Conservation (phyloP, 2,888 invertebrate genomes). For the Lochmaea capreae region DNA sequence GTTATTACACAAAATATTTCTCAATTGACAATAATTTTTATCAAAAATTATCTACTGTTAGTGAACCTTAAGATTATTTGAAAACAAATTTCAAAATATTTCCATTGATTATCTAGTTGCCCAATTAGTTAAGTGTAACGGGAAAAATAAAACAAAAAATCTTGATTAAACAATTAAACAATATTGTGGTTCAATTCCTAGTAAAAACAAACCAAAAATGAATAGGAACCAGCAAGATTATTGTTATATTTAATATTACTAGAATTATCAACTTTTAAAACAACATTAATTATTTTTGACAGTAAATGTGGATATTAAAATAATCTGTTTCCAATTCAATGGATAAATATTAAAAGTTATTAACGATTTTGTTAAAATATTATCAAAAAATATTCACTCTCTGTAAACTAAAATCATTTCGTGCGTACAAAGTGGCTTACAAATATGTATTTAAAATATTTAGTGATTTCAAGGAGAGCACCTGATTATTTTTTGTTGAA, state of each 20-base stretch:
- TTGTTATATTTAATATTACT: neutral
- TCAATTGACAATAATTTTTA: too few relatives aligned
- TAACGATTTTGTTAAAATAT: neutral
- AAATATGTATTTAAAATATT: neutral
- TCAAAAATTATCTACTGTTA: too few relatives aligned
- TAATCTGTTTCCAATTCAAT: neutral
- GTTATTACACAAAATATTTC: too few relatives aligned
- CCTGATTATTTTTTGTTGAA: neutral
- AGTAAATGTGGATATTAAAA: neutral
- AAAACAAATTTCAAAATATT: too few relatives aligned
- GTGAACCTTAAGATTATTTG: too few relatives aligned
- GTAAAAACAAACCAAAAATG: too few relatives aligned
- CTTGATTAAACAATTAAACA: too few relatives aligned
- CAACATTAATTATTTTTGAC: neutral
- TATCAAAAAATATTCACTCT: neutral
- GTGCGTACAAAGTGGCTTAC: neutral
- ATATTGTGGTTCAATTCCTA: too few relatives aligned
- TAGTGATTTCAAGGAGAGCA: neutral
- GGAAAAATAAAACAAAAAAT: too few relatives aligned
- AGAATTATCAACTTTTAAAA: neutral
- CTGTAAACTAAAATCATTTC: neutral
- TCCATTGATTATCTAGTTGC: too few relatives aligned
- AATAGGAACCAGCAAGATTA: neutral
- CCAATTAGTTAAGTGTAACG: too few relatives aligned
- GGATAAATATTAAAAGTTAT: neutral